Conservation (phyloP, 2,797 vertebrate species). For the Micromesistius poutassou region DNA sequence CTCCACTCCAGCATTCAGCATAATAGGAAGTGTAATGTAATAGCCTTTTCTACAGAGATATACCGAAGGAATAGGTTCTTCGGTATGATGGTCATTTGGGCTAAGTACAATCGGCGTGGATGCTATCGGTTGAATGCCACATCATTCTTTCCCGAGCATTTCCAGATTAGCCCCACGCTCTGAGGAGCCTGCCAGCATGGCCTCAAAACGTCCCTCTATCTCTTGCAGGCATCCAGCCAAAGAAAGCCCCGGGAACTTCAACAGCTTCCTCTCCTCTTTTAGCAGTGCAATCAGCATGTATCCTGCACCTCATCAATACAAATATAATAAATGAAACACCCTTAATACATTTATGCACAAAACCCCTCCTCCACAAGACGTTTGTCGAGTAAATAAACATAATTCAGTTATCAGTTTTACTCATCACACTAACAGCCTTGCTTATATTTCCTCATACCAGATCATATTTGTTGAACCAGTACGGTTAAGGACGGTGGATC, state of each 20-base stretch:
- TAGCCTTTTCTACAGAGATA: slow-evolving; percentile 44
- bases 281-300: slow-evolving; percentile 22
- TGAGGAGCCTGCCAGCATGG: slow-evolving; percentile 32
- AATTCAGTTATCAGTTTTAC: background rate
- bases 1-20: slow-evolving; percentile 50
- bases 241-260: slow-evolving; percentile 13
- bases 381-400: background rate
- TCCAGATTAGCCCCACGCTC: slow-evolving; percentile 47
- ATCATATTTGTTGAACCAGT: too few species aligned
- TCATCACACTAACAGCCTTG: background rate
- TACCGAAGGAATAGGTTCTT: slow-evolving; percentile 40
- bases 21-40: slow-evolving; percentile 60
- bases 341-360: background rate
- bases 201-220: slow-evolving; percentile 31
- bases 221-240: slow-evolving; percentile 42
- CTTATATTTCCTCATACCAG: too few species aligned
- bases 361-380: background rate
- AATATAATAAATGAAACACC: background rate
- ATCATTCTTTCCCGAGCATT: slow-evolving; percentile 60
- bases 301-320: slow-evolving; percentile 39
- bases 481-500: too few species aligned
- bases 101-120: slow-evolving; percentile 60
- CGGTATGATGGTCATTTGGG: slow-evolving; percentile 62
- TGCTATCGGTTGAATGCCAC: slow-evolving; percentile 53
- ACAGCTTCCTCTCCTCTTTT: slow-evolving; percentile 11